Conservation (phyloP, 64 coral and sea anemone genomes). For the Trachythela sp. region DNA sequence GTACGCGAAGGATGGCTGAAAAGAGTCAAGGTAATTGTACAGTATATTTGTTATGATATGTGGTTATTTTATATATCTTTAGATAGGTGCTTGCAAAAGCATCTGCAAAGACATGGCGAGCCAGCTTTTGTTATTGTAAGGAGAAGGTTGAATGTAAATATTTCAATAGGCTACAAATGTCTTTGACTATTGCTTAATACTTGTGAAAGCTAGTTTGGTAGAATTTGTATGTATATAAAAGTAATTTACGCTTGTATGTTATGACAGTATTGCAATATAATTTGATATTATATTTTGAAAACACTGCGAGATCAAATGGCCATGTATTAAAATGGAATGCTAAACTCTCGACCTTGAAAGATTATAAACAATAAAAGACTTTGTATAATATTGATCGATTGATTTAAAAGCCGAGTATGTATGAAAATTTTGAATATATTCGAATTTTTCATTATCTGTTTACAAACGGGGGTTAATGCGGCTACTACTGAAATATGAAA, state of each 20-base stretch:
- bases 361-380: background rate
- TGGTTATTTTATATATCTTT: background rate
- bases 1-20: slow-evolving; percentile 20
- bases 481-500: background rate
- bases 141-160: background rate
- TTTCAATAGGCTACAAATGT: background rate
- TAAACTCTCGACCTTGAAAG: background rate
- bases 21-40: background rate
- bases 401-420: background rate
- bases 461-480: background rate
- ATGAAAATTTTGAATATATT: too few relatives aligned
- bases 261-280: background rate
- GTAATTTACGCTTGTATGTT: background rate
- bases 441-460: too few relatives aligned
- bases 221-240: background rate
- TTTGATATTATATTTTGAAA: too few relatives aligned
- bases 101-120: too few relatives aligned
- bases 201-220: background rate
- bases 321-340: background rate
- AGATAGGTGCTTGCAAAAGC: background rate
- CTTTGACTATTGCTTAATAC: background rate
- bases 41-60: background rate
- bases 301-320: background rate
- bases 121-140: background rate
- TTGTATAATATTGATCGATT: background rate